A percentile compares a stretch with the other conserved stretches of the same genome.
phyloP scores from a whole-genome alignment of 30 jellyfish, hydroid and myxozoan species.

The Hydra vulgaris region DNA sequence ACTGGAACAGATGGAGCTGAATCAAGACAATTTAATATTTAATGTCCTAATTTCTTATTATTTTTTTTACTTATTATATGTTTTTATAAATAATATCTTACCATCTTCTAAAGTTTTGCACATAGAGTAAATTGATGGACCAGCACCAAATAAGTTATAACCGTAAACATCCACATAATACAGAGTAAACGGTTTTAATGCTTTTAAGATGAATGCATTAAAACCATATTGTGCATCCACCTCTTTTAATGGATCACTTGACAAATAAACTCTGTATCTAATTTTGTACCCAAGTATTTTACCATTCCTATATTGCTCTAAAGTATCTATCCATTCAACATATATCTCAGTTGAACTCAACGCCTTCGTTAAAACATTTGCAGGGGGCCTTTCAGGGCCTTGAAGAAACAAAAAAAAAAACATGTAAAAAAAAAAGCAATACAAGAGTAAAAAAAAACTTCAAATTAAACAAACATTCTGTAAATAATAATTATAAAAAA shows the following conservation, averaged over 20 bases:
- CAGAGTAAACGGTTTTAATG: conserved; percentile 3
- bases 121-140: neutral
- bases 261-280: conserved; percentile 2
- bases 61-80: neutral
- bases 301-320: conserved; percentile 9
- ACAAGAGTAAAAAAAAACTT: too few relatives aligned
- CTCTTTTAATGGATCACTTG: neutral
- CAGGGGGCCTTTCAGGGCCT: conserved; percentile 9
- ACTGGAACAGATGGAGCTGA: conserved; percentile 26
- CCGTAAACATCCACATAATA: conserved; percentile 11
- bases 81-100: neutral
- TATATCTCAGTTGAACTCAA: conserved; percentile 1
- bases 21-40: neutral
- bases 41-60: neutral
- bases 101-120: conserved; percentile 12
- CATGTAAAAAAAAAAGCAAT: too few relatives aligned
- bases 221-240: neutral
- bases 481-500: too few relatives aligned
- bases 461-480: too few relatives aligned
- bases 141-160: conserved; percentile 2
- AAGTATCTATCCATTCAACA: conserved; percentile 5
- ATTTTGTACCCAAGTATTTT: conserved; percentile 6
- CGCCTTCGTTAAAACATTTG: neutral
- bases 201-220: neutral
- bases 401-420: too few relatives aligned